Evolutionary conservation across 2,888 invertebrate species (phyloP).

Genomic region (Opisthograptis luteolata): DNA sequence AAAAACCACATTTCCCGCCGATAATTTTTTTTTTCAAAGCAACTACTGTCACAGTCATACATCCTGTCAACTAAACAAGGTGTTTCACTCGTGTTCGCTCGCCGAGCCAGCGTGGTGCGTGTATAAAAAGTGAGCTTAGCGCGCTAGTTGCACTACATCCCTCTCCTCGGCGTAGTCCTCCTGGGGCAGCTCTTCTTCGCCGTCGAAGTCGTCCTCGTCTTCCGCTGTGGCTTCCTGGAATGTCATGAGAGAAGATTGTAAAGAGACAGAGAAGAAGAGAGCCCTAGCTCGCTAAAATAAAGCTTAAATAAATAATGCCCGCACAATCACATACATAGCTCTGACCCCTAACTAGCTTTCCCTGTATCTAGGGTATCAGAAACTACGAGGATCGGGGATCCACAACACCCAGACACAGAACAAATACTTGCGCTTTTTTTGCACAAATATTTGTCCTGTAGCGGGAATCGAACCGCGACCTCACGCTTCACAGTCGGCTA

Average conservation of each 20-base stretch:
- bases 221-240: slow-evolving; percentile 52
- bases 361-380: no score
- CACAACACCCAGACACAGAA: no score
- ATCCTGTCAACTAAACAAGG: background rate
- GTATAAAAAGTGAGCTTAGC: background rate
- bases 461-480: no score
- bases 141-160: background rate
- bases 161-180: background rate
- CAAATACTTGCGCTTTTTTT: no score
- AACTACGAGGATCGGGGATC: no score
- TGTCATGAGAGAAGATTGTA: background rate
- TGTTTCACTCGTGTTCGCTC: background rate
- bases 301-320: background rate
- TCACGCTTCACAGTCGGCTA: no score
- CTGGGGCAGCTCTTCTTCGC: slow-evolving; percentile 45
- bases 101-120: background rate
- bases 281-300: no score
- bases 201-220: slow-evolving; percentile 55
- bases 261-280: no score
- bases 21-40: background rate
- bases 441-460: no score
- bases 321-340: no score
- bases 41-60: background rate
- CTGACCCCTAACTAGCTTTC: no score
- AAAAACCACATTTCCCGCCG: no score